These are phyloP conservation scores for Radopholus similis DNA, from an alignment of 1,140 invertebrate species.

Conservation along the genomic window DNA sequence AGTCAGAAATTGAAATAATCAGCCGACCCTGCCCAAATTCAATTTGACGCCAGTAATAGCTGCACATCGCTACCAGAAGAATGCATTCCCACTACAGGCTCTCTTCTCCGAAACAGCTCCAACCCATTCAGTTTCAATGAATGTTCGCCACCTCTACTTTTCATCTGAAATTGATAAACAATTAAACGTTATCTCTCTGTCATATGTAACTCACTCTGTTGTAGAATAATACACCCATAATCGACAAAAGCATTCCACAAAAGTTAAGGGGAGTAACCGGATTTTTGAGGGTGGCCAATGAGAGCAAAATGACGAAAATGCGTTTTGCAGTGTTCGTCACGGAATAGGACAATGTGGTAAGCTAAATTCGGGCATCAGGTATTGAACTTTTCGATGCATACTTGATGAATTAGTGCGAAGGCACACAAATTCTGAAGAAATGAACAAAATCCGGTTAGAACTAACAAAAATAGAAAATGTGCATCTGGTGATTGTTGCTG, in stretches of 20 bases:
- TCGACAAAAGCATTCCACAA: constrained; percentile 82
- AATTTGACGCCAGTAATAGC: too few species aligned
- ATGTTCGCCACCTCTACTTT: too few species aligned
- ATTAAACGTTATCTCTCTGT: too few species aligned
- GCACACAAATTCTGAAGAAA: constrained; percentile 92
- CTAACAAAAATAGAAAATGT: constrained; percentile 66
- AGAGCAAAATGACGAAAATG: constrained; percentile 84
- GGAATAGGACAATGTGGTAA: constrained; percentile 86
- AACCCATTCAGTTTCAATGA: too few species aligned
- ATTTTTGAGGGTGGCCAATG: constrained; percentile 81
- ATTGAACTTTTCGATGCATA: not conserved
- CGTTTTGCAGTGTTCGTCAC: constrained; percentile 92
- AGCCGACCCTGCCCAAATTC: too few species aligned
- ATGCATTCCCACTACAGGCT: too few species aligned
- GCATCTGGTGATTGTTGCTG: constrained; percentile 28
- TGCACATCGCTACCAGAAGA: too few species aligned
- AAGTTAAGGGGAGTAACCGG: constrained; percentile 82
- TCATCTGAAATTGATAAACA: too few species aligned
- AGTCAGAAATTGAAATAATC: too few species aligned
- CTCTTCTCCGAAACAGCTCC: too few species aligned
- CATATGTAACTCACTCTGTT: constrained; percentile 69
- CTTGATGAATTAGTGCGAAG: constrained; percentile 75
- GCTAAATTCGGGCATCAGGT: constrained; percentile 62
- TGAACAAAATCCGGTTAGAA: constrained; percentile 79
- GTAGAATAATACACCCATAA: constrained; percentile 82